A percentile compares a stretch with the other conserved stretches of the same genome.
These are phyloP conservation scores for Amblyraja radiata DNA, from an alignment of 2,797 vertebrate genomes.

Conservation along the genomic window DNA sequence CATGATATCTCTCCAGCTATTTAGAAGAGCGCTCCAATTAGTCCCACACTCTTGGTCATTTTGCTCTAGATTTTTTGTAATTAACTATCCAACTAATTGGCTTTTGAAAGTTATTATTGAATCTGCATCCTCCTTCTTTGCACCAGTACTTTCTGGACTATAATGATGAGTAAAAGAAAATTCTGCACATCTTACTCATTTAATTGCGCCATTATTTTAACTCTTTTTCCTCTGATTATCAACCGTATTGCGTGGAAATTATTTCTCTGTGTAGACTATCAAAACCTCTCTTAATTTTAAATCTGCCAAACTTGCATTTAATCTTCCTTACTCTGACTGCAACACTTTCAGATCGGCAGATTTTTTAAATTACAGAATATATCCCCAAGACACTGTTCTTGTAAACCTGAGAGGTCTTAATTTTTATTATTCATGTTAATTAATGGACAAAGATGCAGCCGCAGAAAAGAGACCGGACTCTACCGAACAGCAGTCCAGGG, in stretches of 20 bases:
- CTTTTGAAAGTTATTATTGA: background rate
- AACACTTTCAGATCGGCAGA: background rate
- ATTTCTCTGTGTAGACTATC: background rate
- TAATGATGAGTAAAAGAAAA: background rate
- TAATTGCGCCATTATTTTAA: background rate
- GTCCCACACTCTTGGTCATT: background rate
- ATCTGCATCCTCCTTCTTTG: background rate
- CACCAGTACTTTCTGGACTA: background rate
- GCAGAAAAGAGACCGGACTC: background rate
- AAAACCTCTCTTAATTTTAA: background rate
- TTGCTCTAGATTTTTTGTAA: background rate
- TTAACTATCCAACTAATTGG: background rate
- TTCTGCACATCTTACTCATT: background rate
- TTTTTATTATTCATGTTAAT: background rate
- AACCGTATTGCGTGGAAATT: background rate
- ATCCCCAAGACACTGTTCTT: background rate
- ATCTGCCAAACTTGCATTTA: background rate
- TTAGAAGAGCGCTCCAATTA: background rate
- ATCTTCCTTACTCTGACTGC: background rate
- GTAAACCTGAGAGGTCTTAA: background rate
- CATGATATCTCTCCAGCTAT: background rate
- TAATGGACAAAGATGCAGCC: background rate
- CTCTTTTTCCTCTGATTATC: background rate
- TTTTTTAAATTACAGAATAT: background rate
- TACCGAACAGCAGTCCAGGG: background rate